Evolutionary conservation across 1,140 invertebrate species (phyloP).

Genomic region (Alviniconcha marisindica): DNA sequence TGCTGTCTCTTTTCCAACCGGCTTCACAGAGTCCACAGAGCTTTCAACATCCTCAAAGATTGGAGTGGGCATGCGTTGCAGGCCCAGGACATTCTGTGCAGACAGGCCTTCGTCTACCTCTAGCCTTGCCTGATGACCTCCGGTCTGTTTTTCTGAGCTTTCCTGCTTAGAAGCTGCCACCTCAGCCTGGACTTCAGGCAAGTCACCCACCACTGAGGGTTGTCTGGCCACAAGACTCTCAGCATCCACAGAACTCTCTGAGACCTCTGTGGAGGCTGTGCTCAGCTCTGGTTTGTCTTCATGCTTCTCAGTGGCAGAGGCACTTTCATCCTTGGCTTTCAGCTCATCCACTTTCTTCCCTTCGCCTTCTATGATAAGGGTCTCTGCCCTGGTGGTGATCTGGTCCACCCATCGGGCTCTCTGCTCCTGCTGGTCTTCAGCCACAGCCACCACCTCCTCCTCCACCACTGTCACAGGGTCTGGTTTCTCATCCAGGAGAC

Average conservation of each 20-base stretch:
- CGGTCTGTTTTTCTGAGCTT: neutral
- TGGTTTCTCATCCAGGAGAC: constrained; percentile 1
- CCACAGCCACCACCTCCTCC: neutral
- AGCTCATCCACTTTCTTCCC: constrained; percentile 12
- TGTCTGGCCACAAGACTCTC: neutral
- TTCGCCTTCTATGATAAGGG: constrained; percentile 25
- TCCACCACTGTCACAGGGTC: constrained; percentile 3
- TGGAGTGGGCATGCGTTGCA: neutral
- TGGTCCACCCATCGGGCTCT: constrained; percentile 22
- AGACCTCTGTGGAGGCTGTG: neutral
- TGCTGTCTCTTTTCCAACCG: neutral
- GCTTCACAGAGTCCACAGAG: neutral
- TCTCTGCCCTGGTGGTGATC: constrained; percentile 27
- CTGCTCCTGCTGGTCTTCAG: constrained; percentile 13
- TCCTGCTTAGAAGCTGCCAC: neutral
- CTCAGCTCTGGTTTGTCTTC: constrained; percentile 9
- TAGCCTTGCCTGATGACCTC: neutral
- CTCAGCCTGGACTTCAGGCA: constrained; percentile 19
- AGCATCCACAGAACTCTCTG: neutral
- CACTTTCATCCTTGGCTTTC: neutral
- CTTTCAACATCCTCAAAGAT: neutral
- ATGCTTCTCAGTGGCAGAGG: neutral
- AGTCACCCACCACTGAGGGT: neutral
- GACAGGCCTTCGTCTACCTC: constrained; percentile 19
- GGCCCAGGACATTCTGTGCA: neutral